Evolutionary conservation across 1,140 invertebrate genomes (phyloP).

Genomic region (Scaptodrosophila lebanonensis): DNA sequence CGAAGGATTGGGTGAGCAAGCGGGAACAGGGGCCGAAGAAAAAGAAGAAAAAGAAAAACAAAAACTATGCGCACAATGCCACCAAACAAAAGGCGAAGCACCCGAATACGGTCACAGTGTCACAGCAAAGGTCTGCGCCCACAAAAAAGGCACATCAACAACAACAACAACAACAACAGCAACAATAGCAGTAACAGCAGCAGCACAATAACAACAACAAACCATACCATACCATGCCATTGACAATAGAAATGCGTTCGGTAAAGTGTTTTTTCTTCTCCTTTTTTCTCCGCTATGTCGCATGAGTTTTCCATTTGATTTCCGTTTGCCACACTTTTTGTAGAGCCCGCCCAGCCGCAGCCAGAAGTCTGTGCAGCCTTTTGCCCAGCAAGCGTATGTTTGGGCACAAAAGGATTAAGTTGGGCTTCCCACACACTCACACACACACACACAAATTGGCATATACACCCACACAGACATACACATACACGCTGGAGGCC

Average conservation of each 20-base stretch:
- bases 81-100: conserved; percentile 61
- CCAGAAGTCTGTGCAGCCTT: conserved; percentile 5
- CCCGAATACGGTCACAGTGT: conserved; percentile 51
- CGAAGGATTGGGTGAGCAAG: too few relatives aligned
- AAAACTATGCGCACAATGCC: conserved; percentile 46
- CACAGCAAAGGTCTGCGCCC: conserved; percentile 51
- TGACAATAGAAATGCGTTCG: conserved; percentile 71
- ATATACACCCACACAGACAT: conserved; percentile 4
- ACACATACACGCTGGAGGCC: background rate
- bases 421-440: conserved; percentile 27
- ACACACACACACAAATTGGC: too few relatives aligned
- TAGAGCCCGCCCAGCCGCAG: conserved; percentile 5
- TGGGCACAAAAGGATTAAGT: conserved; percentile 67
- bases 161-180: too few relatives aligned
- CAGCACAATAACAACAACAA: too few relatives aligned
- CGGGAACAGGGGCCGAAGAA: conserved; percentile 25
- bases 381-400: conserved; percentile 48
- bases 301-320: conserved; percentile 68
- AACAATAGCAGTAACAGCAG: too few relatives aligned
- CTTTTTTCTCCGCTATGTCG: conserved; percentile 34
- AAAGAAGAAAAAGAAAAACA: conserved; percentile 35
- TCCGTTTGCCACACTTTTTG: conserved; percentile 63
- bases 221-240: conserved; percentile 40
- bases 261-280: conserved; percentile 50
- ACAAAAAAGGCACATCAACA: conserved; percentile 33